A percentile compares a stretch with the other conserved stretches of the same genome.
These are phyloP conservation scores for Triplophysa siluroides DNA, from an alignment of 2,113 vertebrate species.

Conservation along the genomic window DNA sequence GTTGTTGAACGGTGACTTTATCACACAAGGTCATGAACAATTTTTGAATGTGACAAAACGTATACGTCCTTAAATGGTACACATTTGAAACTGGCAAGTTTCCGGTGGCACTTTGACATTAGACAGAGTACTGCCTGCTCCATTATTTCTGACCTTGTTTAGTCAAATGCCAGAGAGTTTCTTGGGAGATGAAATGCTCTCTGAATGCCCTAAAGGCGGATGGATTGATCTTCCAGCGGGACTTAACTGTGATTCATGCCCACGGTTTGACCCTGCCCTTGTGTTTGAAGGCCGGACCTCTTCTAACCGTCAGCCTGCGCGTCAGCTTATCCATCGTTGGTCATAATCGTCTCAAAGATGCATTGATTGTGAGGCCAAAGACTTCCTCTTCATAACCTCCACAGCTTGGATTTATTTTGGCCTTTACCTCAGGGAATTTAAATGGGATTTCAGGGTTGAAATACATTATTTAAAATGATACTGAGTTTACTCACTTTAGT, in stretches of 20 bases:
- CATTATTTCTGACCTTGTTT: slow-evolving; percentile 46
- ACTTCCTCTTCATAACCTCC: neutral
- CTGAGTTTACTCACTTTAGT: neutral
- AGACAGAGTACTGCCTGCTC: slow-evolving; percentile 20
- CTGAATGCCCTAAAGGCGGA: slow-evolving; percentile 43
- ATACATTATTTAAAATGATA: neutral
- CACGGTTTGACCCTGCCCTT: slow-evolving; percentile 37
- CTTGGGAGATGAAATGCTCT: slow-evolving; percentile 42
- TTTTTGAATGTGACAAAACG: neutral
- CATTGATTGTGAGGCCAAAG: slow-evolving; percentile 6
- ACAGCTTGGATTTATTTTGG: slow-evolving; percentile 5
- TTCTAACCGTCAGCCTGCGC: neutral
- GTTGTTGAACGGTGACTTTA: slow-evolving; percentile 1
- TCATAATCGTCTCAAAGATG: slow-evolving; percentile 38
- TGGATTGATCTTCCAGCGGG: slow-evolving; percentile 44
- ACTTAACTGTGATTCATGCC: slow-evolving; percentile 46
- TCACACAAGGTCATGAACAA: neutral
- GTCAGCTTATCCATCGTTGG: slow-evolving; percentile 31
- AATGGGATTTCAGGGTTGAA: slow-evolving; percentile 30
- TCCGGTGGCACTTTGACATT: slow-evolving; percentile 6
- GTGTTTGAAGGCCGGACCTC: slow-evolving; percentile 42
- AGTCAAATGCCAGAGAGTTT: slow-evolving; percentile 12
- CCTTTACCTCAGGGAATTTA: slow-evolving; percentile 14
- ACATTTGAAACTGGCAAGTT: neutral
- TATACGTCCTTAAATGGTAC: slow-evolving; percentile 16